A percentile compares a stretch with the other conserved stretches of the same genome.
Evolutionary conservation across 2,113 vertebrate genomes (phyloP).

Genomic region (Pollachius pollachius): DNA sequence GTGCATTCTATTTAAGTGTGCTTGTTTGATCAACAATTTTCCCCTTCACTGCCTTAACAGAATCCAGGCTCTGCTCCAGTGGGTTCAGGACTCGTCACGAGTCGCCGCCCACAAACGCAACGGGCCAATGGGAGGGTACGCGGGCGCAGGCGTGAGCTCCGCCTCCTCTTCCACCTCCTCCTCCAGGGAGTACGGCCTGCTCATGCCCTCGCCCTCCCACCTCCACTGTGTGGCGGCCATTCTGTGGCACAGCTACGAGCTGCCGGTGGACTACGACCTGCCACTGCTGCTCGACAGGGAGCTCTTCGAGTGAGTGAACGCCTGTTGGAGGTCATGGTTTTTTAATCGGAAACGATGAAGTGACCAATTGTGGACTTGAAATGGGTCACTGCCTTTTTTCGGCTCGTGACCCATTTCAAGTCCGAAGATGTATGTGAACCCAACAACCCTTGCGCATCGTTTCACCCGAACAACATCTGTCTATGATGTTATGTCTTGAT

Average conservation of each 20-base stretch:
- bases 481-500: too few species aligned
- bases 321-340: too few species aligned
- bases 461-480: too few species aligned
- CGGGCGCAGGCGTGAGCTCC: slow-evolving; percentile 59
- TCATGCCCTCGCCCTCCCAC: slow-evolving; percentile 98
- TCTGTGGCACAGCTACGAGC: slow-evolving; percentile 95
- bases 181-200: slow-evolving; percentile 88
- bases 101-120: slow-evolving; percentile 89
- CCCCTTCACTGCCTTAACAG: slow-evolving; percentile 56
- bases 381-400: too few species aligned
- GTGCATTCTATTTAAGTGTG: not conserved
- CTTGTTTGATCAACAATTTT: not conserved
- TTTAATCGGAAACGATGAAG: too few species aligned
- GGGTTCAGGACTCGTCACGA: slow-evolving; percentile 94
- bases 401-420: too few species aligned
- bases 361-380: too few species aligned
- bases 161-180: slow-evolving; percentile 57
- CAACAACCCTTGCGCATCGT: too few species aligned
- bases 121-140: slow-evolving; percentile 77
- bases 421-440: too few species aligned
- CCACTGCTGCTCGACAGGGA: slow-evolving; percentile 89
- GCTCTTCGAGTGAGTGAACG: slow-evolving; percentile 91
- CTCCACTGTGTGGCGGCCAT: slow-evolving; percentile 95
- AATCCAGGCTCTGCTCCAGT: slow-evolving; percentile 95
- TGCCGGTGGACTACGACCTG: slow-evolving; percentile 94